Conservation (phyloP, 1,140 invertebrate species). For the Drosophila hydei region DNA sequence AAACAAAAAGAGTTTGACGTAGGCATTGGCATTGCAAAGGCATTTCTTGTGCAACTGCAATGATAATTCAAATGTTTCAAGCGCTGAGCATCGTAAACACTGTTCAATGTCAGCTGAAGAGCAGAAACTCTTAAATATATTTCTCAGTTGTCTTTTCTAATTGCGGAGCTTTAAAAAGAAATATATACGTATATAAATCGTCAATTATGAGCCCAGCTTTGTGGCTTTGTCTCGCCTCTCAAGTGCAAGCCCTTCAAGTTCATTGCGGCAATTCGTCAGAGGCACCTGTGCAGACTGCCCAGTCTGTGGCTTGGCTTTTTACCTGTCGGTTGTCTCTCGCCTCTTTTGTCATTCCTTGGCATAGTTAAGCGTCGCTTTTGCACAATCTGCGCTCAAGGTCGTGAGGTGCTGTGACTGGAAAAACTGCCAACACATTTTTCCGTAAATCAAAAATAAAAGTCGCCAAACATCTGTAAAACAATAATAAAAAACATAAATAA, state of each 20-base stretch:
- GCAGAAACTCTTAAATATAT: neutral
- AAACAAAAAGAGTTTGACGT: too few relatives aligned
- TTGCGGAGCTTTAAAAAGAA: slow-evolving; percentile 18
- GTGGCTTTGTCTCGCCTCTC: slow-evolving; percentile 8
- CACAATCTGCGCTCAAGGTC: slow-evolving; percentile 38
- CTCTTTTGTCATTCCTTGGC: slow-evolving; percentile 26
- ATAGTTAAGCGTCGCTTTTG: slow-evolving; percentile 21
- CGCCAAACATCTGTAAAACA: slow-evolving; percentile 22
- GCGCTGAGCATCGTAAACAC: slow-evolving; percentile 17
- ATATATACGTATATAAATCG: too few relatives aligned
- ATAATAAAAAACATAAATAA: neutral
- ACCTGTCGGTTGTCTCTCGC: neutral
- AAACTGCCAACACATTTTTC: slow-evolving; percentile 22
- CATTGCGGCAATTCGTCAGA: slow-evolving; percentile 38
- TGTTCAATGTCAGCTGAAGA: slow-evolving; percentile 44
- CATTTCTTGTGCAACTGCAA: neutral
- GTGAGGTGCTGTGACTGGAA: neutral
- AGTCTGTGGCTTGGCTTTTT: neutral
- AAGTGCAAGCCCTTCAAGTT: slow-evolving; percentile 52
- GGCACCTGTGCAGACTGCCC: slow-evolving; percentile 1
- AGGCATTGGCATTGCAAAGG: neutral
- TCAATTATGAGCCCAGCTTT: neutral
- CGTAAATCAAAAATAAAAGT: slow-evolving; percentile 34
- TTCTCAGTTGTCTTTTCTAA: slow-evolving; percentile 34
- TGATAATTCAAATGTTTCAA: neutral